Evolutionary conservation across 2,797 vertebrate genomes (phyloP).

Genomic region (Sardinella longiceps): DNA sequence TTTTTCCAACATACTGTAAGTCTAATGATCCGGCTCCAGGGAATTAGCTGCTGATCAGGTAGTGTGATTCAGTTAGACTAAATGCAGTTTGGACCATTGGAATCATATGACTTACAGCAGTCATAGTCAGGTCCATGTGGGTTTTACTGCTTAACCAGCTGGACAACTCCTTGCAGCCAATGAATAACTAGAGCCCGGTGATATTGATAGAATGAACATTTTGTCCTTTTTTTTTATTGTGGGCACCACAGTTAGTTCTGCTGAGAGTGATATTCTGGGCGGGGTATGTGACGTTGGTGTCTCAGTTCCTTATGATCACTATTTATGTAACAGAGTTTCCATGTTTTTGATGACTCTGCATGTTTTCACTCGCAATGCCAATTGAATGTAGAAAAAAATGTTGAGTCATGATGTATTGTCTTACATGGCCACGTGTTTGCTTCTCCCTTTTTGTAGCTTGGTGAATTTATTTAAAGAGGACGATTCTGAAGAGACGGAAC

Average conservation of each 20-base stretch:
- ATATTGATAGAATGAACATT: neutral
- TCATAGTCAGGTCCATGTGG: neutral
- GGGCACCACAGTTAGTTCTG: neutral
- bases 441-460: slow-evolving; percentile 30
- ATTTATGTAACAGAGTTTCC: neutral
- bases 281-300: neutral
- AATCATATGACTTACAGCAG: neutral
- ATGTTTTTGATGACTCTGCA: neutral
- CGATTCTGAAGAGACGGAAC: slow-evolving; percentile 49
- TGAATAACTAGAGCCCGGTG: neutral
- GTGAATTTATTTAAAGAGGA: slow-evolving; percentile 33
- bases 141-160: neutral
- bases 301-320: neutral
- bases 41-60: neutral
- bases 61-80: neutral
- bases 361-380: neutral
- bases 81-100: neutral
- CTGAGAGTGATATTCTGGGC: neutral
- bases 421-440: slow-evolving; percentile 25
- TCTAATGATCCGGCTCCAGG: neutral
- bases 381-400: neutral
- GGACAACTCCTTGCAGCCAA: neutral
- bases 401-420: neutral
- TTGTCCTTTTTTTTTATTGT: neutral
- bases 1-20: neutral